These are phyloP conservation scores for Gallirallus australis DNA, from an alignment of 2,797 vertebrate genomes.

Conservation along the genomic window DNA sequence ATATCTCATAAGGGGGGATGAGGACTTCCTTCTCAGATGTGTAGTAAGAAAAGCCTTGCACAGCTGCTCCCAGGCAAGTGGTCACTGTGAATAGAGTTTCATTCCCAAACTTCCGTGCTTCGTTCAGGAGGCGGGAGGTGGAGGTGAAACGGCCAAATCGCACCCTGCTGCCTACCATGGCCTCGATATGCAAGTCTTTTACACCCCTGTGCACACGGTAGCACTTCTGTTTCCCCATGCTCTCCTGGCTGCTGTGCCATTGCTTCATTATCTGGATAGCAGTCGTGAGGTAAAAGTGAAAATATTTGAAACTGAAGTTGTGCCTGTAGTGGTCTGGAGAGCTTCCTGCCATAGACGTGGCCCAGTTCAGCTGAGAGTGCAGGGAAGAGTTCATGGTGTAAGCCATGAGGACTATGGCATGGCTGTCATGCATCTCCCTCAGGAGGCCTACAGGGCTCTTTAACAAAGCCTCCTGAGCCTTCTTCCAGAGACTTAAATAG, in stretches of 20 bases:
- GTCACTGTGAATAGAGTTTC: slow-evolving; percentile 67
- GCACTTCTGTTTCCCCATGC: not conserved
- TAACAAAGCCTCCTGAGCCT: slow-evolving; percentile 13
- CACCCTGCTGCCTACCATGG: slow-evolving; percentile 4
- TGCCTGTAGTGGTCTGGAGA: slow-evolving; percentile 52
- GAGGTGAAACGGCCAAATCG: slow-evolving; percentile 75
- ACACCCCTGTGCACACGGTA: slow-evolving; percentile 46
- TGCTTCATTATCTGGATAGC: slow-evolving; percentile 71
- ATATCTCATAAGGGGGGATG: slow-evolving; percentile 72
- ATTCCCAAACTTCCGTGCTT: slow-evolving; percentile 46
- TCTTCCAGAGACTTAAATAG: slow-evolving; percentile 56
- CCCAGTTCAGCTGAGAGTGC: slow-evolving; percentile 42
- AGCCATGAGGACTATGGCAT: slow-evolving; percentile 50
- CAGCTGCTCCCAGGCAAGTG: slow-evolving; percentile 70
- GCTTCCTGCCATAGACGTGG: slow-evolving; percentile 33
- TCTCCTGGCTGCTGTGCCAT: not conserved
- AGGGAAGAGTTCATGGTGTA: slow-evolving; percentile 57
- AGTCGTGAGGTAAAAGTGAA: slow-evolving; percentile 77
- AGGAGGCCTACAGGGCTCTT: slow-evolving; percentile 32
- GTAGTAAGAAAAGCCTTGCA: slow-evolving; percentile 68
- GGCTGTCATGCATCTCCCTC: slow-evolving; percentile 27
- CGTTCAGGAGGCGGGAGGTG: slow-evolving; percentile 38
- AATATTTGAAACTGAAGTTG: slow-evolving; percentile 73
- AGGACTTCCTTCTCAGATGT: slow-evolving; percentile 62
- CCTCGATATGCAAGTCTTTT: not conserved